These are phyloP conservation scores for Iphiclides podalirius DNA, from an alignment of 2,888 invertebrate species.

Conservation along the genomic window DNA sequence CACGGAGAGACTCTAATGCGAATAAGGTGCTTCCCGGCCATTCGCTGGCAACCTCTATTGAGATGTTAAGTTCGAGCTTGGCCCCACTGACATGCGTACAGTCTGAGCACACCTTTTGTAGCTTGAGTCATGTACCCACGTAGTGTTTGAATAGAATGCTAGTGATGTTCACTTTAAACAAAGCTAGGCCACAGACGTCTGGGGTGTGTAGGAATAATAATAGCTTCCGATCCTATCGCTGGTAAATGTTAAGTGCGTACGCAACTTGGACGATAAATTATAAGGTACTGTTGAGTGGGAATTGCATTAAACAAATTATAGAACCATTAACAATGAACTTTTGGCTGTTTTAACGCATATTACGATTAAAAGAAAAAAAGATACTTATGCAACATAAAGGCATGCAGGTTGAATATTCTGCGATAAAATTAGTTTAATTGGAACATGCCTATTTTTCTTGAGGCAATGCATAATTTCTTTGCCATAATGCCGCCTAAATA, in stretches of 20 bases:
- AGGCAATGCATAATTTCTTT: too few species aligned
- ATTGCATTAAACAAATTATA: too few species aligned
- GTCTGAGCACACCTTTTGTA: conserved; percentile 46
- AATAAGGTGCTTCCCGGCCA: conserved; percentile 55
- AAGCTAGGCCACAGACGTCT: conserved; percentile 38
- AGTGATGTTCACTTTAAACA: conserved; percentile 47
- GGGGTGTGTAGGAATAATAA: conserved; percentile 35
- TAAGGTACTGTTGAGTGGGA: conserved; percentile 18
- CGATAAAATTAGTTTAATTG: too few species aligned
- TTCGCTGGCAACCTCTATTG: conserved; percentile 51
- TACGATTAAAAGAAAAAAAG: neutral
- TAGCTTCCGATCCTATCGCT: conserved; percentile 31
- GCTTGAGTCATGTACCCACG: conserved; percentile 37
- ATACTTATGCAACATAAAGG: too few species aligned
- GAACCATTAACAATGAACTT: too few species aligned
- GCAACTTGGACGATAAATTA: conserved; percentile 23
- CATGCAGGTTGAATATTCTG: too few species aligned
- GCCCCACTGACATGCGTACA: conserved; percentile 54
- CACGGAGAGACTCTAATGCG: conserved; percentile 49
- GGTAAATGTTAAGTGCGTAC: conserved; percentile 34
- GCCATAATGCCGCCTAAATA: too few species aligned
- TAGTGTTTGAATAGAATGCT: conserved; percentile 60
- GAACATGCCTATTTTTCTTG: too few species aligned
- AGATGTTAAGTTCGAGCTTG: conserved; percentile 56
- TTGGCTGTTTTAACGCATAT: too few species aligned